These are phyloP conservation scores for Discoglossus pictus DNA, from an alignment of 2,797 vertebrate genomes.

Conservation along the genomic window DNA sequence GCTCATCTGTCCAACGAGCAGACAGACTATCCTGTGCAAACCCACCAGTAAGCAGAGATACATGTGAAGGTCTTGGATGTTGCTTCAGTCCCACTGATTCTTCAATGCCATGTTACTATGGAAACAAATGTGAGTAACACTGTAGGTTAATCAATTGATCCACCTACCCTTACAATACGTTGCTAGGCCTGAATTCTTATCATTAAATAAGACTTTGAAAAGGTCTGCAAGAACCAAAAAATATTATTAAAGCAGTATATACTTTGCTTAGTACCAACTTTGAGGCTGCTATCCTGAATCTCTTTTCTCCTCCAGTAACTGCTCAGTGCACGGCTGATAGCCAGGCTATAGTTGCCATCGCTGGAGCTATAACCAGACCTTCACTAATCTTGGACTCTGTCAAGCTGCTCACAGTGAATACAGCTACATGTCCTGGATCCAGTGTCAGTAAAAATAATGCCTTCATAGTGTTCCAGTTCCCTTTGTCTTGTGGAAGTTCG, in stretches of 20 bases:
- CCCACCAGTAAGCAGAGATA: slow-evolving; percentile 7
- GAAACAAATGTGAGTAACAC: slow-evolving; percentile 59
- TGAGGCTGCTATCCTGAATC: too few species aligned
- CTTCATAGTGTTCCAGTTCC: slow-evolving; percentile 62
- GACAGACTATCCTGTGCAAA: slow-evolving; percentile 53
- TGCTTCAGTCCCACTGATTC: slow-evolving; percentile 54
- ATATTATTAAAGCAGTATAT: too few species aligned
- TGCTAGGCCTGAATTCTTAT: too few species aligned
- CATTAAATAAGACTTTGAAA: too few species aligned
- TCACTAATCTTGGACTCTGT: slow-evolving; percentile 58
- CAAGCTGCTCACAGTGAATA: slow-evolving; percentile 41
- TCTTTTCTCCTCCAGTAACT: slow-evolving; percentile 55
- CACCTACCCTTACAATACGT: too few species aligned
- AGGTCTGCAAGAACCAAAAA: too few species aligned
- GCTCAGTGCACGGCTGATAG: slow-evolving; percentile 58
- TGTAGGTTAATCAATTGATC: too few species aligned
- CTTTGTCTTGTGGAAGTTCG: slow-evolving; percentile 60
- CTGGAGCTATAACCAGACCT: slow-evolving; percentile 51
- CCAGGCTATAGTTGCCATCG: slow-evolving; percentile 54
- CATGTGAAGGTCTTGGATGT: slow-evolving; percentile 55
- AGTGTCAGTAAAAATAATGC: slow-evolving; percentile 46
- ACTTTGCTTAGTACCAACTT: too few species aligned
- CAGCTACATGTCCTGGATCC: slow-evolving; percentile 31
- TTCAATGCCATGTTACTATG: slow-evolving; percentile 61
- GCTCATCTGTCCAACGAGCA: slow-evolving; percentile 33